phyloP scores from a whole-genome alignment of 2,113 vertebrate species.

The Pycnonotus jocosus region DNA sequence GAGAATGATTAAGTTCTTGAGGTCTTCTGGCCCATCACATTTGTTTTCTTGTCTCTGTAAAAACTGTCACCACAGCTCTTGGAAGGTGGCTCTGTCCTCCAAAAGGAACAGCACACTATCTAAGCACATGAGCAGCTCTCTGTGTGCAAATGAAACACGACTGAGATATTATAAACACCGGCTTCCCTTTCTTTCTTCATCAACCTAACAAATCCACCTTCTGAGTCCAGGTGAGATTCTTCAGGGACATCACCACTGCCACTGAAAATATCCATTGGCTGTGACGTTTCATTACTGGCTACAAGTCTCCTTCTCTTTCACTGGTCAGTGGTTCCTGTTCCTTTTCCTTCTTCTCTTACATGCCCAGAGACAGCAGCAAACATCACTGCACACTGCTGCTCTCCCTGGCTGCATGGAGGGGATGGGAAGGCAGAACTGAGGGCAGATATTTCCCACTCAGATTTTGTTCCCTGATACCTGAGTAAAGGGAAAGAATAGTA shows the following conservation, averaged over 20 bases:
- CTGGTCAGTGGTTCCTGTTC: neutral
- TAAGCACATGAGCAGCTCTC: neutral
- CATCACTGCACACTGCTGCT: neutral
- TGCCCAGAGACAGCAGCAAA: neutral
- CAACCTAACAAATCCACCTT: neutral
- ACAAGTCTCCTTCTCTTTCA: neutral
- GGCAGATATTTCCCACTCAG: neutral
- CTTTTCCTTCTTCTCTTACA: neutral
- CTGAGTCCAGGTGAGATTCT: neutral
- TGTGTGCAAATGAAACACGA: neutral
- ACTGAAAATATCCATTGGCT: fast-evolving
- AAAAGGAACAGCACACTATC: neutral
- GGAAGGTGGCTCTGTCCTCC: neutral
- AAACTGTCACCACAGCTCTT: neutral
- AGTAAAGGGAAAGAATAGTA: neutral
- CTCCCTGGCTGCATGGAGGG: neutral
- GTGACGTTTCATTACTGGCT: neutral
- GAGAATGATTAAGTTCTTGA: neutral
- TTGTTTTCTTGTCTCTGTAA: neutral
- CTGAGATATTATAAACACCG: neutral
- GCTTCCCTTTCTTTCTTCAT: neutral
- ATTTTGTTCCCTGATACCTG: neutral
- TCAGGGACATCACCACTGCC: neutral
- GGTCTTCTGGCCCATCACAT: neutral
- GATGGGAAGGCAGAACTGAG: neutral